phyloP scores from a whole-genome alignment of 2,797 vertebrate species.

The Anolis apletophallus region DNA sequence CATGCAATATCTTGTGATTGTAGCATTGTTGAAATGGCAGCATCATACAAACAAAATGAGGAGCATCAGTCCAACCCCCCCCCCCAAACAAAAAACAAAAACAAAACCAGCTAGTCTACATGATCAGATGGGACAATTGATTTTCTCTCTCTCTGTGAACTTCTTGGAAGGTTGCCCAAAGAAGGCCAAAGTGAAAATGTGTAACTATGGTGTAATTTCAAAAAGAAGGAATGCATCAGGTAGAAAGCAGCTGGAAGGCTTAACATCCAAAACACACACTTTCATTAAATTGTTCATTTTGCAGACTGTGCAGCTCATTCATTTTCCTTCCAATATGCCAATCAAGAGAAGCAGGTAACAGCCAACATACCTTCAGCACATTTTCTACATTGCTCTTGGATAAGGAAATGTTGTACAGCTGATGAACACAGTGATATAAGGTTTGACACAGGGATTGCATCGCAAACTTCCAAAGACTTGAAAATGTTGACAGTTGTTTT shows the following conservation, averaged over 20 bases:
- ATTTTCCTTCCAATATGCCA: slow-evolving; percentile 38
- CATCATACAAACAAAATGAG: background rate
- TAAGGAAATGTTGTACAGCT: slow-evolving; percentile 70
- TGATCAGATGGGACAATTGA: background rate
- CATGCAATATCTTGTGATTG: background rate
- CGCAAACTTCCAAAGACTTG: slow-evolving; percentile 80
- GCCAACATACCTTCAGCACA: slow-evolving; percentile 50
- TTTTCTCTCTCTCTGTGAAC: slow-evolving; percentile 38
- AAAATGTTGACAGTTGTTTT: slow-evolving; percentile 84
- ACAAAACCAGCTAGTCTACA: background rate
- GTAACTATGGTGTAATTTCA: background rate
- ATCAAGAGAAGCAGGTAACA: slow-evolving; percentile 33
- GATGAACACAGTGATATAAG: slow-evolving; percentile 76
- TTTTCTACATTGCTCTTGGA: slow-evolving; percentile 55
- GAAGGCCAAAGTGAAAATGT: slow-evolving; percentile 41
- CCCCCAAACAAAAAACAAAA: too few species aligned
- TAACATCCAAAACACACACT: background rate
- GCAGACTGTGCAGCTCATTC: slow-evolving; percentile 20
- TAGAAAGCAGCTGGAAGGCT: slow-evolving; percentile 23
- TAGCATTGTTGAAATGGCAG: background rate
- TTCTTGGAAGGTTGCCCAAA: slow-evolving; percentile 36
- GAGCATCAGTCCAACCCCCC: background rate
- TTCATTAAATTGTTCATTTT: slow-evolving; percentile 17
- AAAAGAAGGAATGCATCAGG: background rate
- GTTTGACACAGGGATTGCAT: slow-evolving; percentile 78